Evolutionary conservation across 2,113 vertebrate genomes (phyloP).

Genomic region (Gallinago media): DNA sequence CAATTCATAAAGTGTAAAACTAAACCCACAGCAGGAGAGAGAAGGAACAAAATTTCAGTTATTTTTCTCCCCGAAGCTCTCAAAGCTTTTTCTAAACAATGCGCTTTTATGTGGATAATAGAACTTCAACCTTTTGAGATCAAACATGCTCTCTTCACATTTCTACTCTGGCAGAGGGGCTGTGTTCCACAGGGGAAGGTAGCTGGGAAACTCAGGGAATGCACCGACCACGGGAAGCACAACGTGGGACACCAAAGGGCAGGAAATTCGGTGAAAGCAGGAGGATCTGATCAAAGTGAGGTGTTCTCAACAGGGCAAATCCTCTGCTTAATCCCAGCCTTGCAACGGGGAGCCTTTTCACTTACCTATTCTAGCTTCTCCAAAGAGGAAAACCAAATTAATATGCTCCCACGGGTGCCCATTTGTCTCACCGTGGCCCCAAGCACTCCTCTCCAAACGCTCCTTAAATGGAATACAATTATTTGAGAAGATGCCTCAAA

Average conservation of each 20-base stretch:
- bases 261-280: fast-evolving
- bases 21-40: background rate
- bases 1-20: background rate
- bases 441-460: background rate
- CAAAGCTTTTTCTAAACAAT: background rate
- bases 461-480: background rate
- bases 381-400: background rate
- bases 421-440: fast-evolving
- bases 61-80: background rate
- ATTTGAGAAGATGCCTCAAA: background rate
- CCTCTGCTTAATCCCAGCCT: background rate
- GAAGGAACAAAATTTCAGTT: background rate
- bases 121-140: background rate
- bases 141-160: fast-evolving
- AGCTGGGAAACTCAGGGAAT: background rate
- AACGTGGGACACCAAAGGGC: fast-evolving
- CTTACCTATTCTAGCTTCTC: background rate
- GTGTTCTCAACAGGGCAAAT: fast-evolving
- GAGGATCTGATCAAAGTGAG: fast-evolving
- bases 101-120: background rate
- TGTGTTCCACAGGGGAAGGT: background rate
- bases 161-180: background rate
- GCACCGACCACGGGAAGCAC: background rate
- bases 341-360: background rate
- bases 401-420: background rate